Base-by-base conservation (phyloP, 2,888 invertebrate species). In the Sinopyrophorus schimmeli region DNA sequence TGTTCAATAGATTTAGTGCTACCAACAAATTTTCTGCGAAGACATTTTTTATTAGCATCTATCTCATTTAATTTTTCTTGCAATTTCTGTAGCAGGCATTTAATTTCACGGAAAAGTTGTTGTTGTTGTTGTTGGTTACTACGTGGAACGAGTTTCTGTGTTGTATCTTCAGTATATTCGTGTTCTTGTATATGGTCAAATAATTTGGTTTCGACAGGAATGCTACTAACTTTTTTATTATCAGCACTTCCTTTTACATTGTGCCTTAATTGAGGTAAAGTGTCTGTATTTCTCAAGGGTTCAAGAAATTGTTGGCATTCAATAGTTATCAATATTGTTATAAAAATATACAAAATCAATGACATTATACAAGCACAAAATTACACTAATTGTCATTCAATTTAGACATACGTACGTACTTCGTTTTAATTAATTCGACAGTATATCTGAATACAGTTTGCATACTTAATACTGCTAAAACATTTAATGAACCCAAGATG, bases 291-390 rank as follows among this genome's bases (percentile, higher is more conserved):
- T 31, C 31, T 31, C 31, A 31, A 31, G 18, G 31, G 31, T 18
- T 31, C 30, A 30, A 24, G 14, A 28, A 16, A 32, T 11, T 12
- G 20, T 5, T 31, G 30, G 14, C 18, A 14, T 20, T 44, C 15
- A 3, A 12, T 28, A 12, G 30, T 52, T 53, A 58, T 41, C 49
- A 52, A 44, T 49, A 54, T 52, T 53, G 55, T 50, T 59, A 57
- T 54, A 41, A 54, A 57, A 47, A 53, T 47, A 55, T 54, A 55
- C 49, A 57, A 53, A 57, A 51, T 59, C 40, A 42, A 40, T 39
- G 55, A 55, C 59, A 59, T 59, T 55, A 55, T 31, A 31, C n/a
- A 6, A 1, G 9, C 9, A 21, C 9, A 24, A 24, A 24, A 24
- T 24, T 7, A 1, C n/a, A n/a, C n/a, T n/a, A n/a, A n/a, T n/a